phyloP scores from a whole-genome alignment of 2,113 vertebrate genomes.

The Notothenia coriiceps region DNA sequence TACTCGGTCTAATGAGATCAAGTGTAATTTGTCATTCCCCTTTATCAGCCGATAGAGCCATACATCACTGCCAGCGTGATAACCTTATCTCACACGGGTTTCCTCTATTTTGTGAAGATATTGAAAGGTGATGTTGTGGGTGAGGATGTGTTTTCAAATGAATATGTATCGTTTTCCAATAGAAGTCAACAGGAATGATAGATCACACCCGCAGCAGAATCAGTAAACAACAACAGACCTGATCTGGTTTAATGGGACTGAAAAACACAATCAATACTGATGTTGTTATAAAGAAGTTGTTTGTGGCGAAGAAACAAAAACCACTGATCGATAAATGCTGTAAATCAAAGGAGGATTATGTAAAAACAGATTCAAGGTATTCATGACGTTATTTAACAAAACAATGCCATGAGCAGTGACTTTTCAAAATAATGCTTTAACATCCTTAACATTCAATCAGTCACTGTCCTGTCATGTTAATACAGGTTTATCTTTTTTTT shows the following conservation, averaged over 20 bases:
- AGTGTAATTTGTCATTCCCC: conserved; percentile 30
- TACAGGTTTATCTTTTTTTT: too few relatives aligned
- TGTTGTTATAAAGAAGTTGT: neutral
- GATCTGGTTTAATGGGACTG: conserved; percentile 18
- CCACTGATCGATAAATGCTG: neutral
- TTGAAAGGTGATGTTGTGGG: conserved; percentile 19
- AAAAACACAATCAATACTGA: neutral
- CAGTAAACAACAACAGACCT: conserved; percentile 3
- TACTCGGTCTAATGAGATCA: conserved; percentile 2
- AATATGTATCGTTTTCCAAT: conserved; percentile 38
- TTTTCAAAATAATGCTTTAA: too few relatives aligned
- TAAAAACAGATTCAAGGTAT: neutral
- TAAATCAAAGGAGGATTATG: neutral
- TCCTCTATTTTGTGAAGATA: conserved; percentile 3
- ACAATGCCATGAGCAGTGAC: too few relatives aligned
- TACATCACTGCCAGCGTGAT: conserved; percentile 35
- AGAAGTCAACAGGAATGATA: conserved; percentile 23
- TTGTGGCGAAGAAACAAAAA: neutral
- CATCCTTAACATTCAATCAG: too few relatives aligned
- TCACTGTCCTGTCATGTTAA: too few relatives aligned
- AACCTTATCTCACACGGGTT: conserved; percentile 18
- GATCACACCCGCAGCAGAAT: conserved; percentile 13
- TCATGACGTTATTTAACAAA: too few relatives aligned
- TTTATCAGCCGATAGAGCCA: conserved; percentile 12
- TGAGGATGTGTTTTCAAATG: conserved; percentile 27